A percentile compares a stretch with the other conserved stretches of the same genome.
Conservation (phyloP, 1,140 invertebrate species). For the Drosophila miranda region DNA sequence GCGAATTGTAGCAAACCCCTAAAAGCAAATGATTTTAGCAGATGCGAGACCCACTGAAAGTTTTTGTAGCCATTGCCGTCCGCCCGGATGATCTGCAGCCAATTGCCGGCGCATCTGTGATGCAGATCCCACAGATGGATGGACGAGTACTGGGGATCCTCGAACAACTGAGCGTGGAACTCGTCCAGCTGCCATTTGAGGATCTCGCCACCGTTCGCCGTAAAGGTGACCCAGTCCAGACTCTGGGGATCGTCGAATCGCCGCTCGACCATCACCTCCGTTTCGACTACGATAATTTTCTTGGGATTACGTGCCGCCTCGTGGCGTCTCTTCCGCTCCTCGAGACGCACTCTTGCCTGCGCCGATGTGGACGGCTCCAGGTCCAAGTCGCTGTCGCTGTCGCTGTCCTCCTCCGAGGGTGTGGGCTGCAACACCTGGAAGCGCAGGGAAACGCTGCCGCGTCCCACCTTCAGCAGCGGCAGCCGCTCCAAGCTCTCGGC, state of each 20-base stretch:
- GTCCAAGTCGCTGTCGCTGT: constrained; percentile 57
- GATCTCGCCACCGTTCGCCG: constrained; percentile 10
- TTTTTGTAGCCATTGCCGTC: constrained; percentile 19
- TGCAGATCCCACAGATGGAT: constrained; percentile 3
- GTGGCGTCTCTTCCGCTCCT: not conserved
- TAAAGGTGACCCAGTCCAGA: constrained; percentile 18
- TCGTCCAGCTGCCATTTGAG: not conserved
- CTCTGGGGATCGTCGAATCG: constrained; percentile 26
- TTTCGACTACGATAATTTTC: not conserved
- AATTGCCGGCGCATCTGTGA: constrained; percentile 35
- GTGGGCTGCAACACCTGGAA: constrained; percentile 11
- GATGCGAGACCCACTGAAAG: constrained; percentile 16
- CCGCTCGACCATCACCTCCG: constrained; percentile 30
- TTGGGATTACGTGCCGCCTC: not conserved
- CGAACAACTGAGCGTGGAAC: constrained; percentile 51
- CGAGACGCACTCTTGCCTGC: constrained; percentile 20
- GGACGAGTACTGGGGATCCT: not conserved
- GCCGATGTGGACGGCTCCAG: constrained; percentile 42
- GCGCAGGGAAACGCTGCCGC: constrained; percentile 35
- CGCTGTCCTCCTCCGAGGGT: not conserved
- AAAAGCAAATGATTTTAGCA: not conserved
- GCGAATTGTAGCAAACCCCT: too few relatives aligned
- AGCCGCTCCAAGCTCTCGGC: constrained; percentile 19
- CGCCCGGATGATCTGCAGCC: constrained; percentile 44
- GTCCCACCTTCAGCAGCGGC: constrained; percentile 27